Evolutionary conservation across 2,113 vertebrate genomes (phyloP), one percentile per base, ranked within the genome.

Genomic region (Empidonax alnorum): DNA sequence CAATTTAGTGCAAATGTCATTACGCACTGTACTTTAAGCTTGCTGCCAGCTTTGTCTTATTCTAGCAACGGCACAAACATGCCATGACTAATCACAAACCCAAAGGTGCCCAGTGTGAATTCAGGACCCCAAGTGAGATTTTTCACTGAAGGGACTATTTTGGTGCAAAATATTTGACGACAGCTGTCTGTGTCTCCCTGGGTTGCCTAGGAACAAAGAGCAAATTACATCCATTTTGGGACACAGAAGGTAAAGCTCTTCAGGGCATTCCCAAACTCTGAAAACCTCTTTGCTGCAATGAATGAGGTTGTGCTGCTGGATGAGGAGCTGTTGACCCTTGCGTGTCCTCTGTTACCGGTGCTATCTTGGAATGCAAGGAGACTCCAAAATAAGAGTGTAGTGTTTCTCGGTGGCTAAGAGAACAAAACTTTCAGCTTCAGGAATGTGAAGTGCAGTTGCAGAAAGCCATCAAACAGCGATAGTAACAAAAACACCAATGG

Each of bases 291-390:
- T 84, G 68, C 75, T 78, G 61, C 61, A 75, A 41, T 93, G 87
- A 94, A 94, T 95, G 85, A 92, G 56, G 52, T 72, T 93, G 52
- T 84, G 86, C 72, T 89, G 79, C 85, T 94, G 88, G 68, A 61
- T 15, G n/a, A 95, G 90, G 90, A 94, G 82, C 79, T 94, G 90
- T 96, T 96, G 95, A 97, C 95, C 94, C 92, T 87, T 94, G 73
- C 0, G 0, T 94, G 94, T 97, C 92, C 96, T 93, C 88, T 93
- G 93, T 96, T 96, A 87, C 93, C 2, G 0, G 90, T 95, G 96
- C 92, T 94, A 89, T 96, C 94, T 96, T 96, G 96, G 96, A 97
- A 97, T 96, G 93, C 92, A 93, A 66, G 86, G 83, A 86, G 94
- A 76, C 85, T 95, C 94, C 95, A 94, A 94, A 97, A 94, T 90